Percentiles rank a stretch among this genome's conserved stretches.
Evolutionary conservation across 2,797 vertebrate genomes (phyloP).

Genomic region (Silurus aristotelis): DNA sequence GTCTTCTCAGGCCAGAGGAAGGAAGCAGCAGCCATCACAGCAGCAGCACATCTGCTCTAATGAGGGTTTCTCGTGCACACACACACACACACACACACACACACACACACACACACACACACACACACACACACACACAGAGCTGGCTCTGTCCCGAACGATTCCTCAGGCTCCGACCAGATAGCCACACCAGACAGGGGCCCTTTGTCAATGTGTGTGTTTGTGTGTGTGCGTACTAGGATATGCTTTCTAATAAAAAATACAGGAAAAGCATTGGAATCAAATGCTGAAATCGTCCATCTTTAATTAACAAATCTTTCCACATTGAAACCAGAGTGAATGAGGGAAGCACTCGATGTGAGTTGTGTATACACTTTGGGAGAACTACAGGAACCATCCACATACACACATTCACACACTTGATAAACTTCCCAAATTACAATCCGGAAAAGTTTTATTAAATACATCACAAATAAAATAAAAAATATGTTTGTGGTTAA

Average conservation of each 20-base stretch:
- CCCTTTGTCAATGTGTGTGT: conserved; percentile 50
- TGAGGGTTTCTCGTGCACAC: conserved; percentile 29
- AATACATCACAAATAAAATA: neutral
- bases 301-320: neutral
- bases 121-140: neutral
- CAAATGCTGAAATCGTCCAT: neutral
- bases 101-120: conserved; percentile 29
- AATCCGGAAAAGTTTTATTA: neutral
- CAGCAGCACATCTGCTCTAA: conserved; percentile 65
- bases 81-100: conserved; percentile 21
- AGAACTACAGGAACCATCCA: neutral
- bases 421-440: neutral
- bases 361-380: neutral
- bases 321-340: too few relatives aligned
- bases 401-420: neutral
- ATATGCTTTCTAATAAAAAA: conserved; percentile 27
- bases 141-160: conserved; percentile 47
- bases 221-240: neutral
- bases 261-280: neutral
- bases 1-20: conserved; percentile 76
- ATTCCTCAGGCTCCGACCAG: conserved; percentile 49
- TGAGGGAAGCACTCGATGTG: neutral
- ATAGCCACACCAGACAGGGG: conserved; percentile 44
- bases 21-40: conserved; percentile 76
- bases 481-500: neutral